Evolutionary conservation across 92 coral and sea anemone genomes (phyloP), one percentile per base, ranked within the genome.

Genomic region (Parazoanthus atlanticus): DNA sequence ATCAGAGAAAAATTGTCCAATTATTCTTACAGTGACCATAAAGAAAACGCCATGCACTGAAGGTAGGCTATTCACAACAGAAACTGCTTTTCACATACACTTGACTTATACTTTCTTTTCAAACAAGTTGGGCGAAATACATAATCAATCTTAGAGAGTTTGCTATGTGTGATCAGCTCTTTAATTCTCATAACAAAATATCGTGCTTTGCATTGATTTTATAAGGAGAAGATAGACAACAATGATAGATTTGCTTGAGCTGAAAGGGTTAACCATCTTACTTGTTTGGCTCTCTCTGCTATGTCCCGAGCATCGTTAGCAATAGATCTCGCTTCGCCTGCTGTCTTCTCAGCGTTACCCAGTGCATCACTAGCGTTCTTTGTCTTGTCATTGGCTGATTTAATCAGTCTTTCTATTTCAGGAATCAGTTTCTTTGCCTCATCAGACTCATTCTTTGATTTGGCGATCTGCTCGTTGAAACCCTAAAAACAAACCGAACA

Each of bases 401-500:
- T 88, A 78, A 97, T 95, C 6, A 97, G 94, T 43, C 98, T 93
- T 72, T 90, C 94, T 15, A 97, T 95, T 72, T 97, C 97, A 4
- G 97, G 94, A 46, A 95, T 90, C 34, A 95, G 89, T 15, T 82
- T 79, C 81, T 95, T 96, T 16, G 99, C 99, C 65, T 82, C 92
- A 9, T 95, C 96, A 3, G 98, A 94, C 76, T 95, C 94, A 70
- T 88, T 85, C 79, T 93, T 93, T 16, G 98, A 93, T 61, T 84
- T 94, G 86, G 90, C 95, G 66, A 97, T 93, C n/a, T 88, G 74
- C 32, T 94, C 91, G 86, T 95, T 97, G 89, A 97, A 97, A 86
- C 94, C 92, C 99, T 97, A 84, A 6, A 43, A 46, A 70, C 78
- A 84, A 61, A 16, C 40, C 41, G 74, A 81, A 75, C 5, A 7